Conservation (phyloP, 2,797 vertebrate genomes). For the Argyrosomus regius region DNA sequence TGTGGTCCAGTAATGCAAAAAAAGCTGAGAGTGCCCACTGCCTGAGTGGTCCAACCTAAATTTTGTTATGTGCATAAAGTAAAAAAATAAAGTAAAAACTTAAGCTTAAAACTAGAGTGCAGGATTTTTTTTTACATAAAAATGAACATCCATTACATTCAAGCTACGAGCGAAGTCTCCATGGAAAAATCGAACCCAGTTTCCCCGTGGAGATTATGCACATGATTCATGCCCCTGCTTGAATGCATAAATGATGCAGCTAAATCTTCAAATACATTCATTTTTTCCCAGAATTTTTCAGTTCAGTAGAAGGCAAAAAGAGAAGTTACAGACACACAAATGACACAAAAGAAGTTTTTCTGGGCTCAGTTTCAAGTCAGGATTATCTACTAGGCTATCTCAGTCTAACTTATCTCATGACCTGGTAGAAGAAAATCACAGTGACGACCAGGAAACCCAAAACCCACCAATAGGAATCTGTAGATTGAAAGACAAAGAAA, state of each 20-base stretch:
- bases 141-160: no score
- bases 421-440: conserved; percentile 81
- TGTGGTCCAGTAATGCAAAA: not conserved
- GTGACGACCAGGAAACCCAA: conserved; percentile 79
- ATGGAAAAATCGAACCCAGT: no score
- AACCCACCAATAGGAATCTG: conserved; percentile 78
- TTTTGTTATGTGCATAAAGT: not conserved
- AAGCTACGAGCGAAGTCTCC: no score
- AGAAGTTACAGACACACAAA: conserved; percentile 32
- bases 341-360: conserved; percentile 29
- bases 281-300: not conserved
- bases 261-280: not conserved
- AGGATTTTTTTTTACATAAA: not conserved
- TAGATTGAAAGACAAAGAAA: conserved; percentile 48
- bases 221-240: no score
- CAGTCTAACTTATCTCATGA: conserved; percentile 65
- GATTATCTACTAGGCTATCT: not conserved
- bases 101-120: not conserved
- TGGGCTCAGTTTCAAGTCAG: conserved; percentile 33
- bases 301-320: not conserved
- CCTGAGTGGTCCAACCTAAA: not conserved
- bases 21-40: not conserved
- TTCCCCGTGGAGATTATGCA: no score
- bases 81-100: not conserved
- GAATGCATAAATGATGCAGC: not conserved